Evolutionary conservation across 37 sponge, comb jelly and placozoan species (phyloP).

Genomic region (Crambe crambe): DNA sequence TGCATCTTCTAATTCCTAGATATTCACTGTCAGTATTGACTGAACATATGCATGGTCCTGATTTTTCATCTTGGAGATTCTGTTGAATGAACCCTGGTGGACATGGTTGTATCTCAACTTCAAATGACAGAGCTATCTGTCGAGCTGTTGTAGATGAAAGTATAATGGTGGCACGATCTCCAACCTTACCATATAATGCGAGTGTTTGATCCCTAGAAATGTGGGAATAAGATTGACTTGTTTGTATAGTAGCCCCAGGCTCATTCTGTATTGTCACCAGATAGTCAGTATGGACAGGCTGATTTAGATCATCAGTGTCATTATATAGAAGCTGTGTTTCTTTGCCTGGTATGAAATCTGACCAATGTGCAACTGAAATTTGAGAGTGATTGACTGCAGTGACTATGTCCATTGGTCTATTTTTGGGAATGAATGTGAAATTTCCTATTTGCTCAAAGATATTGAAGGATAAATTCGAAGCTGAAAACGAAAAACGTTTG

Average conservation of each 20-base stretch:
- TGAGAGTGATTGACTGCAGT: conserved; percentile 14
- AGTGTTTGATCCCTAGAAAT: conserved; percentile 13
- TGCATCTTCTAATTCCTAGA: conserved; percentile 14
- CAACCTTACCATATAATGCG: background rate
- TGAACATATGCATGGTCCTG: conserved; percentile 18
- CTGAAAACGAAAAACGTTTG: background rate
- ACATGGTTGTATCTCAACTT: conserved; percentile 6
- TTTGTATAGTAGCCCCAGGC: background rate
- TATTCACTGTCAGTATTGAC: background rate
- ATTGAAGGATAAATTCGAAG: background rate
- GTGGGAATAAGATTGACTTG: background rate
- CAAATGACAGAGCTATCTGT: background rate
- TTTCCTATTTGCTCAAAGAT: conserved; percentile 12
- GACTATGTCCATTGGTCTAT: conserved; percentile 1
- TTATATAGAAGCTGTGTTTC: background rate
- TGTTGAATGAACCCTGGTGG: conserved; percentile 21
- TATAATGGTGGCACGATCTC: background rate
- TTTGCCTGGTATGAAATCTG: conserved; percentile 1
- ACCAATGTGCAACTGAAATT: conserved; percentile 5
- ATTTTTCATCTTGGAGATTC: background rate
- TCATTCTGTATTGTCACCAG: conserved; percentile 8
- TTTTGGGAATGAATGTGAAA: background rate
- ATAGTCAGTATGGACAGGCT: background rate
- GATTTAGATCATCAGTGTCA: conserved; percentile 4
- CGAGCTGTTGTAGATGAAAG: conserved; percentile 1